phyloP scores from a whole-genome alignment of 2,888 invertebrate genomes.

The Cynaeus angustus region DNA sequence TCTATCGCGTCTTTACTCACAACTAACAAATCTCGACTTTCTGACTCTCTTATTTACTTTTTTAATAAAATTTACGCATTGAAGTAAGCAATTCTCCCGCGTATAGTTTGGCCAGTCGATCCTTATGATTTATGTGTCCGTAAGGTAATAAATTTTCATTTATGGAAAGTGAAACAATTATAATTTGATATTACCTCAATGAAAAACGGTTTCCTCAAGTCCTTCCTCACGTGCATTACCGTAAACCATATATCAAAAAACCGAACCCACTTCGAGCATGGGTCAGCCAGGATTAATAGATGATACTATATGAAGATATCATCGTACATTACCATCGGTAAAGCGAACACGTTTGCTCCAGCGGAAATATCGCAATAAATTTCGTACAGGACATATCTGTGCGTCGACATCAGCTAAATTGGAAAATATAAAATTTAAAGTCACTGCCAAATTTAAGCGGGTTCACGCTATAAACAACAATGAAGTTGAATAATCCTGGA shows the following conservation, averaged over 20 bases:
- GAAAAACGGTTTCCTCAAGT: slow-evolving; percentile 53
- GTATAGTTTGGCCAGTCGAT: slow-evolving; percentile 1
- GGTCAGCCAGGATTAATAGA: slow-evolving; percentile 55
- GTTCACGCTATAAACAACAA: slow-evolving; percentile 6
- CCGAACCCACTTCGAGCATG: slow-evolving; percentile 9
- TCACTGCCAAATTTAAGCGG: slow-evolving; percentile 43
- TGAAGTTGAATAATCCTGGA: neutral
- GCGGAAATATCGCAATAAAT: slow-evolving; percentile 60
- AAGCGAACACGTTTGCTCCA: slow-evolving; percentile 55
- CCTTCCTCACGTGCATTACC: slow-evolving; percentile 43
- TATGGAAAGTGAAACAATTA: slow-evolving; percentile 52
- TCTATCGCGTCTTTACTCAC: too few species aligned
- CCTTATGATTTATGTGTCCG: slow-evolving; percentile 29
- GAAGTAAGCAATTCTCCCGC: neutral
- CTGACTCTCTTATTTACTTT: too few species aligned
- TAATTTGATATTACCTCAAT: slow-evolving; percentile 49
- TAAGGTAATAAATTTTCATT: slow-evolving; percentile 52
- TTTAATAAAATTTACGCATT: too few species aligned
- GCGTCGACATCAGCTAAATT: slow-evolving; percentile 56
- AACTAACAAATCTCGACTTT: too few species aligned
- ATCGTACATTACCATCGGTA: slow-evolving; percentile 55
- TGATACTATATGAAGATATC: slow-evolving; percentile 56
- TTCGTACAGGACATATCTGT: slow-evolving; percentile 56
- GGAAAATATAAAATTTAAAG: slow-evolving; percentile 61
- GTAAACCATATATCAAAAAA: slow-evolving; percentile 45